Base-by-base conservation (phyloP, 2,888 invertebrate species). In the Megalurothrips usitatus region DNA sequence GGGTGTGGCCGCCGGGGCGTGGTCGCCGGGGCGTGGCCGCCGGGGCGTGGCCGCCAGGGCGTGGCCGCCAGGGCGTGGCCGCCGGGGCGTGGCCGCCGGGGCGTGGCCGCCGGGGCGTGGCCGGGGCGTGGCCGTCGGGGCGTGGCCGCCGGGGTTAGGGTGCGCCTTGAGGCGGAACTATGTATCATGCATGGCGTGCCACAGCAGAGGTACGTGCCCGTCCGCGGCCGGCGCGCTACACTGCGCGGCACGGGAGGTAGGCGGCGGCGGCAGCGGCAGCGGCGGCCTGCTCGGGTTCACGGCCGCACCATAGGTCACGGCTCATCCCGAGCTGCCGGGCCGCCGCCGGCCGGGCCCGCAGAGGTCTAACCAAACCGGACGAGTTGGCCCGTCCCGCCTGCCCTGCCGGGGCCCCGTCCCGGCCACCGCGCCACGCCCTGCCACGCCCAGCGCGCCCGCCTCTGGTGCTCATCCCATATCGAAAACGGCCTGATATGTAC, bases 241-340 rank as follows among this genome's bases (percentile, higher is more conserved):
- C 19, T 19, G 58, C 14, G 58, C 19, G 58, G 58, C 58, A 19
- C 19, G 58, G 58, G 58, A 19, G 58, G 58, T 19, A 17, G n/a
- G n/a, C n/a, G n/a, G n/a, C n/a, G n/a, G n/a, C n/a, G n/a, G n/a
- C 23, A 23, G 68, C 68, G n/a, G n/a, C n/a, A n/a, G 68, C 23
- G 68, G 68, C 68, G 68, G 8, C 26, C 23, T 26, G 68, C 58
- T n/a, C n/a, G 68, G 68, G 58, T 75, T 75, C 68, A 75, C 26
- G 68, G 68, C 68, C 68, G 68, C 68, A 26, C 26, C 68, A 75
- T 75, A 75, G 68, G 68, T 75, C 68, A 75, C 68, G 68, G 68
- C 68, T 75, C 68, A 75, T 75, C 68, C 68, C 26, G 23, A 19
- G 26, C 34, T 43, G 34, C n/a, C n/a, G n/a, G n/a, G n/a, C n/a